These are phyloP conservation scores for Mormyrops attenuatus DNA, from an alignment of 2,797 vertebrate genomes.

Conservation along the genomic window DNA sequence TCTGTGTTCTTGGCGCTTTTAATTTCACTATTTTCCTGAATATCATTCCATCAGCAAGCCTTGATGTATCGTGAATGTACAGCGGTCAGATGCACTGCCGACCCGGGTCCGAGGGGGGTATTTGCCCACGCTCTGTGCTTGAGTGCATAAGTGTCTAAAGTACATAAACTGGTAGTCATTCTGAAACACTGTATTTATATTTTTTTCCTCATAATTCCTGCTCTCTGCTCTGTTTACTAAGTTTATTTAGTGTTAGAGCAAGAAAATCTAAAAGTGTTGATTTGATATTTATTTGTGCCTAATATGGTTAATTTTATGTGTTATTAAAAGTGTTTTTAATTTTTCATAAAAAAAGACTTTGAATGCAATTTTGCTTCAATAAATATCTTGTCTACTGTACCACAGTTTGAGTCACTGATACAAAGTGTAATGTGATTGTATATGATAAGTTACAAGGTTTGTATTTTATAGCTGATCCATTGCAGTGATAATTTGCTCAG, in stretches of 20 bases:
- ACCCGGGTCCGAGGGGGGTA: neutral
- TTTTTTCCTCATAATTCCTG: constrained; percentile 9
- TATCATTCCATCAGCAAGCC: neutral
- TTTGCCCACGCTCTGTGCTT: neutral
- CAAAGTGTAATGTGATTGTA: neutral
- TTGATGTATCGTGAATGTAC: neutral
- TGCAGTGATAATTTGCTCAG: neutral
- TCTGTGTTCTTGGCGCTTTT: neutral
- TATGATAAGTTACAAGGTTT: neutral
- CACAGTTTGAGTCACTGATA: neutral
- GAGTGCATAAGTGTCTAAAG: neutral
- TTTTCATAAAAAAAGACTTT: constrained; percentile 6
- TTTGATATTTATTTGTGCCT: constrained; percentile 32
- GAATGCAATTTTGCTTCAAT: constrained; percentile 22
- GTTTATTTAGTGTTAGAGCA: neutral
- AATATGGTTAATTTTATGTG: constrained; percentile 12
- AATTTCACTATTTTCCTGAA: neutral
- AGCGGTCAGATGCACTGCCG: neutral
- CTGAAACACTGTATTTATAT: constrained; percentile 31
- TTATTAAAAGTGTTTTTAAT: neutral
- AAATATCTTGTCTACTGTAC: constrained; percentile 10
- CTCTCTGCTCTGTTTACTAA: constrained; percentile 19
- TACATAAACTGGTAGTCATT: constrained; percentile 13
- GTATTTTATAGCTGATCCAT: neutral
- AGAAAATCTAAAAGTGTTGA: constrained; percentile 23